Conservation (phyloP, 2,888 invertebrate genomes). For the Eupeodes luniger region DNA sequence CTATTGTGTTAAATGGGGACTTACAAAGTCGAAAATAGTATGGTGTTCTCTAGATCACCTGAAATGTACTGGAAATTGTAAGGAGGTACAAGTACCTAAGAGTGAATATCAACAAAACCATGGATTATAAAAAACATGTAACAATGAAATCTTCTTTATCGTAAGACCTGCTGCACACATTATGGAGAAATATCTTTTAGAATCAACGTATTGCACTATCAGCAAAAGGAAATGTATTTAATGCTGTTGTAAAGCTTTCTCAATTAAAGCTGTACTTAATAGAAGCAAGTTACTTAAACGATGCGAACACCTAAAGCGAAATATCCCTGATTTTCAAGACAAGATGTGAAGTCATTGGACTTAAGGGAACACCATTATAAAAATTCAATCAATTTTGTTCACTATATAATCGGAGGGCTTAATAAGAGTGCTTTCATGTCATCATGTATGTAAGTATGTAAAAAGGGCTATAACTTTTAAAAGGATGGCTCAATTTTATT, state of each 20-base stretch:
- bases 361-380: background rate
- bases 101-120: background rate
- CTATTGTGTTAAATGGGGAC: too few relatives aligned
- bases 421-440: background rate
- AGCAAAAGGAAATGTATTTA: background rate
- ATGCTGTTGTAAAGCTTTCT: background rate
- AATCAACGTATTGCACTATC: background rate
- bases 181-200: background rate
- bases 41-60: background rate
- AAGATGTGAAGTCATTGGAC: background rate
- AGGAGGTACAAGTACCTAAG: too few relatives aligned
- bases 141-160: background rate
- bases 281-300: background rate
- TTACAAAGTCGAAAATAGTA: background rate
- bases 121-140: background rate
- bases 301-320: background rate
- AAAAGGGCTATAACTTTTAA: too few relatives aligned
- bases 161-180: background rate
- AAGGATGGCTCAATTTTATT: too few relatives aligned
- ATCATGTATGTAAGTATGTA: background rate
- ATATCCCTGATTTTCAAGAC: background rate
- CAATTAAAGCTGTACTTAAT: background rate
- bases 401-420: background rate
- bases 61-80: too few relatives aligned
- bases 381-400: background rate